Evolutionary conservation across 2,888 invertebrate genomes (phyloP).

Genomic region (Cantharis rufa): DNA sequence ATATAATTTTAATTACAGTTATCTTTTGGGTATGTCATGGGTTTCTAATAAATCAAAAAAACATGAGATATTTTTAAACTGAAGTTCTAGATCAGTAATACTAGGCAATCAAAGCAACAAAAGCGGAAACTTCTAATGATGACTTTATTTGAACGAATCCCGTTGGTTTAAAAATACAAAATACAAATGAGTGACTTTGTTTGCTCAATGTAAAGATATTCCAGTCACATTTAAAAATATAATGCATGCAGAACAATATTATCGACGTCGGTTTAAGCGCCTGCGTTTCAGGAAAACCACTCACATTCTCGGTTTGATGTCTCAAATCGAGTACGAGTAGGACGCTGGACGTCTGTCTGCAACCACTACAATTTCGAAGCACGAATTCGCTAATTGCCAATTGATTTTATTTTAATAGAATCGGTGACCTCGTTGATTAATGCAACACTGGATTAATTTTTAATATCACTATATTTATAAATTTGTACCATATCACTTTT

Average conservation of each 20-base stretch:
- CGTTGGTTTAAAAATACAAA: constrained; percentile 19
- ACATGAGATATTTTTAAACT: not conserved
- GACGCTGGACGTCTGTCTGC: constrained; percentile 10
- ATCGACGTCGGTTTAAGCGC: constrained; percentile 48
- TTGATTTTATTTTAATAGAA: not conserved
- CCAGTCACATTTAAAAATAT: constrained; percentile 51
- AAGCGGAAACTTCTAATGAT: constrained; percentile 7
- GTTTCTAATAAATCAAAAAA: not conserved
- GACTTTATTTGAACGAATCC: constrained; percentile 5
- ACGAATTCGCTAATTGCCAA: not conserved
- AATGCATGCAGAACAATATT: constrained; percentile 51
- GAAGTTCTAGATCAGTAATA: not conserved
- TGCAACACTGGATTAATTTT: not conserved
- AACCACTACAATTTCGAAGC: not conserved
- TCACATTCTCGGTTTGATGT: constrained; percentile 32
- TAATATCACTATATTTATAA: too few relatives aligned
- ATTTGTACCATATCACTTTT: not conserved
- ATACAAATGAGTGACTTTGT: constrained; percentile 43
- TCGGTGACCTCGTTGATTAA: not conserved
- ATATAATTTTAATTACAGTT: not conserved
- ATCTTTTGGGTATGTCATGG: not conserved
- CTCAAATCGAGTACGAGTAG: constrained; percentile 19
- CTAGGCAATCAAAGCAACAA: not conserved
- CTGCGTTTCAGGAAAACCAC: constrained; percentile 41
- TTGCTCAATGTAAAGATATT: constrained; percentile 50